Evolutionary conservation across 2,113 vertebrate species (phyloP).

Genomic region (Megaleporinus macrocephalus): DNA sequence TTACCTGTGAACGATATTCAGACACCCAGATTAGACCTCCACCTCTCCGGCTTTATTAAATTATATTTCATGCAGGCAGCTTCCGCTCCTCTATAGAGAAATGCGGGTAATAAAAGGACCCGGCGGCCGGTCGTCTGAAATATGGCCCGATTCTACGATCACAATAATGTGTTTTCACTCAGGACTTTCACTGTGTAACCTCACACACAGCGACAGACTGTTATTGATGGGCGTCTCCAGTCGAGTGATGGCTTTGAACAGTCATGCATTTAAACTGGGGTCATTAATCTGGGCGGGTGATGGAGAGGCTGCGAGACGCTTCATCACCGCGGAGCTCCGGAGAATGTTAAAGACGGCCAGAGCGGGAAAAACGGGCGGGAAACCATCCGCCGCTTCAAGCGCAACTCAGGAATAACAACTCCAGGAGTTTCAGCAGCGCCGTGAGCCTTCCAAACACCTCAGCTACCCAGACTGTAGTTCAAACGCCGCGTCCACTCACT

Average conservation of each 20-base stretch:
- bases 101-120: background rate
- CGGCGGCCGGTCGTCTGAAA: constrained; percentile 7
- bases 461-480: no score
- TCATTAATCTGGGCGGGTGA: constrained; percentile 49
- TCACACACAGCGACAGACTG: constrained; percentile 24
- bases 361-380: background rate
- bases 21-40: background rate
- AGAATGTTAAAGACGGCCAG: constrained; percentile 32
- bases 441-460: no score
- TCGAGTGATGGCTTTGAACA: constrained; percentile 44
- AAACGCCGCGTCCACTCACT: no score
- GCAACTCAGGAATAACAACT: background rate
- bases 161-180: constrained; percentile 37
- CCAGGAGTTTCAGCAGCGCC: no score
- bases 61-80: background rate
- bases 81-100: background rate
- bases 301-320: constrained; percentile 38
- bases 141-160: constrained; percentile 23
- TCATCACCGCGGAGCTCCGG: constrained; percentile 32
- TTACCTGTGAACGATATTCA: background rate
- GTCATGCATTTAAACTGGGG: constrained; percentile 48
- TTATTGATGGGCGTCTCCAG: constrained; percentile 42
- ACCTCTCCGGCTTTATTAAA: background rate
- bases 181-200: constrained; percentile 29
- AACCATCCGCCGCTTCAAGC: no score